Conservation (phyloP, 2,797 vertebrate species). For the Pseudomugil gertrudae region DNA sequence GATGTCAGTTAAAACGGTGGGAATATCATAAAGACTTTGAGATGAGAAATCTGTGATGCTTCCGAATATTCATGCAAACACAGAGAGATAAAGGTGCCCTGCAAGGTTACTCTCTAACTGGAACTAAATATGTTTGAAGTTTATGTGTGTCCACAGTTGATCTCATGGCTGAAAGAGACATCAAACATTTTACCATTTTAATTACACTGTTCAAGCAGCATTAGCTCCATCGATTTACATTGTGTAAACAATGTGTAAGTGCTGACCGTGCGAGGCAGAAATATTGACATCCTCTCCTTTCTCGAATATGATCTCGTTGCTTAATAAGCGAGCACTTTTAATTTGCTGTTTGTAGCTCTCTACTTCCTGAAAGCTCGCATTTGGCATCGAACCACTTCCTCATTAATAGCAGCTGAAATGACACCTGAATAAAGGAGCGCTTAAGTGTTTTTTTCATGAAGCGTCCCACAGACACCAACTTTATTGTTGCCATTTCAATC, state of each 20-base stretch:
- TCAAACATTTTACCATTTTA: conserved; percentile 72
- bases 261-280: conserved; percentile 60
- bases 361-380: conserved; percentile 32
- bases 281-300: conserved; percentile 62
- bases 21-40: neutral
- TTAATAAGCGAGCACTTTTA: conserved; percentile 55
- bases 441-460: conserved; percentile 33
- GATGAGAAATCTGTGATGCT: neutral
- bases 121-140: conserved; percentile 32
- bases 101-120: conserved; percentile 31
- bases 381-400: conserved; percentile 39
- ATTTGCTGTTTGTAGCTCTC: conserved; percentile 60
- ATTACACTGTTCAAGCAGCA: conserved; percentile 70
- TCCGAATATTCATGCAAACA: neutral
- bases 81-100: neutral
- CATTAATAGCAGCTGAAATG: conserved; percentile 25
- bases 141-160: conserved; percentile 43
- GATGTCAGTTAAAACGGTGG: neutral
- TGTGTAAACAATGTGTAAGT: conserved; percentile 67
- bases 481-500: conserved; percentile 44
- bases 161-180: conserved; percentile 45
- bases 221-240: conserved; percentile 73
- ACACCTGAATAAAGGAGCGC: conserved; percentile 37
- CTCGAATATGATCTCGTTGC: conserved; percentile 58
- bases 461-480: conserved; percentile 18